Evolutionary conservation across 2,888 invertebrate species (phyloP).

Genomic region (Polia nebulosa): DNA sequence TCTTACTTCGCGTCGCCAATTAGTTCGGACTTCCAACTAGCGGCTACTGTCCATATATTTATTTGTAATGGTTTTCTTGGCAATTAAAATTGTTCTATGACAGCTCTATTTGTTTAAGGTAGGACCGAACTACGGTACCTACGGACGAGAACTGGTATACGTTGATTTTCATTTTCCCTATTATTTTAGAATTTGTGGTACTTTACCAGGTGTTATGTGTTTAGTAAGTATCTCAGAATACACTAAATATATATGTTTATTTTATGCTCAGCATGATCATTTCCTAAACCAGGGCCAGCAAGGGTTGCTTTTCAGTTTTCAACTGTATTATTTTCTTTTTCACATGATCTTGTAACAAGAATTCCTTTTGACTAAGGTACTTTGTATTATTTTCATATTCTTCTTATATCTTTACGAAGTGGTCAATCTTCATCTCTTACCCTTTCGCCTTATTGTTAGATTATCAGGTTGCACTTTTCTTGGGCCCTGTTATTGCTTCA

Average conservation of each 20-base stretch:
- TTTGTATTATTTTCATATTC: not conserved
- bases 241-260: not conserved
- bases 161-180: conserved; percentile 7
- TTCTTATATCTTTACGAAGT: not conserved
- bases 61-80: conserved; percentile 44
- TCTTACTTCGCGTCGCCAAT: conserved; percentile 69
- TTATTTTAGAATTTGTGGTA: not conserved
- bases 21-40: conserved; percentile 53
- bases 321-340: not conserved
- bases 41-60: conserved; percentile 52
- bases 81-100: conserved; percentile 62
- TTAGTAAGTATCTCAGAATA: not conserved
- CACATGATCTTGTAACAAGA: not conserved
- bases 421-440: too few relatives aligned
- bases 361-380: not conserved
- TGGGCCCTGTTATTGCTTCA: not conserved
- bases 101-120: conserved; percentile 43
- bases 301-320: not conserved
- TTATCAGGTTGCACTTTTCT: not conserved
- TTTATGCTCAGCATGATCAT: too few relatives aligned
- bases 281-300: too few relatives aligned
- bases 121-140: conserved; percentile 20
- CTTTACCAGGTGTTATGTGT: not conserved
- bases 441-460: not conserved
- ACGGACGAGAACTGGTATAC: too few relatives aligned